Conservation (phyloP, 2,113 vertebrate species). For the Tautogolabrus adspersus region DNA sequence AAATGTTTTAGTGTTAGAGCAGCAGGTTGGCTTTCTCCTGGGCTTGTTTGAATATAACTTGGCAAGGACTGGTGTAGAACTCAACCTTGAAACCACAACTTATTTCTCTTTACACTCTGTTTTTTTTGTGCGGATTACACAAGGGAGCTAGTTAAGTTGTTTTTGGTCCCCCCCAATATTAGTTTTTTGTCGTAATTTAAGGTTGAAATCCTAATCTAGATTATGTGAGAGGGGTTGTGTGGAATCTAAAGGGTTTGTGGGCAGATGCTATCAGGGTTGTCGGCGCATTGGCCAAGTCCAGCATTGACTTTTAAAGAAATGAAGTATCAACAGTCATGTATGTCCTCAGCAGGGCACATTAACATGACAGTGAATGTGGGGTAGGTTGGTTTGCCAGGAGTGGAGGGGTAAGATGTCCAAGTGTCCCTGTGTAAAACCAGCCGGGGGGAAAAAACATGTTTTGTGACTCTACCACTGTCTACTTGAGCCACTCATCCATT, state of each 20-base stretch:
- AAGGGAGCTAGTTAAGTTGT: too few relatives aligned
- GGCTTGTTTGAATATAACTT: too few relatives aligned
- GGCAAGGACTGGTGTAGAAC: too few relatives aligned
- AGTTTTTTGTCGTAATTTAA: neutral
- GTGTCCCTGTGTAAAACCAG: conserved; percentile 47
- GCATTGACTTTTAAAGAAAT: conserved; percentile 63
- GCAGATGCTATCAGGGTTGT: conserved; percentile 22
- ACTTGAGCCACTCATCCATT: conserved; percentile 64
- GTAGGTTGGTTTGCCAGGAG: conserved; percentile 17
- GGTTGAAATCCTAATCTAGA: conserved; percentile 12
- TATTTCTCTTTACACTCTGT: too few relatives aligned
- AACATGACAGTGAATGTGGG: conserved; percentile 38
- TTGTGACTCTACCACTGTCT: conserved; percentile 43
- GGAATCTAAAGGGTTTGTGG: too few relatives aligned
- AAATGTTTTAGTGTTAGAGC: too few relatives aligned
- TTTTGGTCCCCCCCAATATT: too few relatives aligned
- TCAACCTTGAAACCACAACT: too few relatives aligned
- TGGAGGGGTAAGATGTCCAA: conserved; percentile 13
- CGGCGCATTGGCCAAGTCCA: conserved; percentile 3
- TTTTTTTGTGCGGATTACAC: too few relatives aligned
- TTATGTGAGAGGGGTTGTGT: neutral
- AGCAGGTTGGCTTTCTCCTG: too few relatives aligned
- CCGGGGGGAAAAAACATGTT: conserved; percentile 29
- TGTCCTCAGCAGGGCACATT: conserved; percentile 35
- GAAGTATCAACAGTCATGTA: conserved; percentile 53